These are phyloP conservation scores for Eunapius fragilis DNA, from an alignment of 37 sponge, comb jelly and placozoan species.

Conservation along the genomic window DNA sequence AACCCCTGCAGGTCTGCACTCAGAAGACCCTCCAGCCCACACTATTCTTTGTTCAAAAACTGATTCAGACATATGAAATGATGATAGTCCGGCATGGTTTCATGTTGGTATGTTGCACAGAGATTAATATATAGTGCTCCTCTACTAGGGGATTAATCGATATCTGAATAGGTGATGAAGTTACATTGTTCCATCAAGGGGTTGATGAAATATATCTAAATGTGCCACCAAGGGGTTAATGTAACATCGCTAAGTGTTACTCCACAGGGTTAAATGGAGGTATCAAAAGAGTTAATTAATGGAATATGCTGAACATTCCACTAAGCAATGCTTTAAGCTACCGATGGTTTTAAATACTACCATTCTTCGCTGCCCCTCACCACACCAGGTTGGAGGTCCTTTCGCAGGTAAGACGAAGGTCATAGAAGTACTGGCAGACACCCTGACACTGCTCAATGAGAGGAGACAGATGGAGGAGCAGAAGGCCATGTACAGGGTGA, in stretches of 20 bases:
- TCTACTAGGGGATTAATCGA: too few species aligned
- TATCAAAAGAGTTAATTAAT: too few species aligned
- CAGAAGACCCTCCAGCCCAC: constrained; percentile 84
- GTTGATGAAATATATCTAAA: too few species aligned
- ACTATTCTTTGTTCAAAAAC: constrained; percentile 95
- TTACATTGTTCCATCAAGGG: too few species aligned
- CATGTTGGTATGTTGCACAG: constrained; percentile 87
- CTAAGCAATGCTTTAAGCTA: too few species aligned
- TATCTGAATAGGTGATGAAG: too few species aligned
- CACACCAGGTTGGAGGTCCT: constrained; percentile 9
- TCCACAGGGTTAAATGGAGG: too few species aligned
- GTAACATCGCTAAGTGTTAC: too few species aligned
- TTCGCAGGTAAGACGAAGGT: constrained; percentile 29
- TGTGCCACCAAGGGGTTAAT: too few species aligned
- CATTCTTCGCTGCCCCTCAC: background rate
- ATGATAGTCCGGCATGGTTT: constrained; percentile 98
- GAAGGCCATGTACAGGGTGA: constrained; percentile 77
- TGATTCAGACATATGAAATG: constrained; percentile 99
- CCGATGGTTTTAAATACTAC: too few species aligned
- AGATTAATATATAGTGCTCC: too few species aligned
- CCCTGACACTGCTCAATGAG: constrained; percentile 87
- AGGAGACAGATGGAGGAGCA: constrained; percentile 88
- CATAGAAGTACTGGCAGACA: constrained; percentile 83
- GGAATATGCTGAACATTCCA: too few species aligned
- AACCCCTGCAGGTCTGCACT: constrained; percentile 58